These are phyloP conservation scores for Chunga burmeisteri DNA, from an alignment of 2,113 vertebrate genomes.

Conservation along the genomic window DNA sequence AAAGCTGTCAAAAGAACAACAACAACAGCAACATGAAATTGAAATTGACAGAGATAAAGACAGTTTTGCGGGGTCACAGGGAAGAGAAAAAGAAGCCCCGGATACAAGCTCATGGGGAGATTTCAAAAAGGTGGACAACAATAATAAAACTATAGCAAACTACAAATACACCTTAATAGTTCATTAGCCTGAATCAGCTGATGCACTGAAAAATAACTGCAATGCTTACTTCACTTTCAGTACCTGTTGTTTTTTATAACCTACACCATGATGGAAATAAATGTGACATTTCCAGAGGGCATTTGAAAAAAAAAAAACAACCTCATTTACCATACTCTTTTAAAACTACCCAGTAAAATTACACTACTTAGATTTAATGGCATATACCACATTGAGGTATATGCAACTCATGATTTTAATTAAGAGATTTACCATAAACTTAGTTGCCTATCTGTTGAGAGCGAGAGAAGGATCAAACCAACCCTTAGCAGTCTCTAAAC, in stretches of 20 bases:
- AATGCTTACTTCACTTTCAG: not conserved
- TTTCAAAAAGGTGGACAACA: not conserved
- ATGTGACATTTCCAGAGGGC: not conserved
- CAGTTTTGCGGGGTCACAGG: not conserved
- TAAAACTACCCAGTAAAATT: not conserved
- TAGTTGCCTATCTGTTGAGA: not conserved
- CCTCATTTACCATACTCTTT: not conserved
- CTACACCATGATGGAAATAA: not conserved
- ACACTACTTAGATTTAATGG: not conserved
- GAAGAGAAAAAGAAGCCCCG: not conserved
- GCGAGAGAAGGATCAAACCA: not conserved
- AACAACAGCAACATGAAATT: not conserved
- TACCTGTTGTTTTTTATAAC: not conserved
- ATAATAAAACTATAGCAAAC: not conserved
- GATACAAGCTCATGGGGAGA: not conserved
- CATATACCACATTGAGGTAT: not conserved
- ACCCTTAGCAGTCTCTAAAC: not conserved
- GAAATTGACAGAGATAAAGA: not conserved
- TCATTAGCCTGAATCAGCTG: not conserved
- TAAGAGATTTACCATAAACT: not conserved
- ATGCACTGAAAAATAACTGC: not conserved
- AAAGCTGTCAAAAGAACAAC: not conserved
- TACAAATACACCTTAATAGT: not conserved
- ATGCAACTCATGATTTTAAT: not conserved
- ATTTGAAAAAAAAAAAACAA: not conserved